These are phyloP conservation scores for Achatina immaculata DNA, from an alignment of 1,140 invertebrate species.

Conservation along the genomic window DNA sequence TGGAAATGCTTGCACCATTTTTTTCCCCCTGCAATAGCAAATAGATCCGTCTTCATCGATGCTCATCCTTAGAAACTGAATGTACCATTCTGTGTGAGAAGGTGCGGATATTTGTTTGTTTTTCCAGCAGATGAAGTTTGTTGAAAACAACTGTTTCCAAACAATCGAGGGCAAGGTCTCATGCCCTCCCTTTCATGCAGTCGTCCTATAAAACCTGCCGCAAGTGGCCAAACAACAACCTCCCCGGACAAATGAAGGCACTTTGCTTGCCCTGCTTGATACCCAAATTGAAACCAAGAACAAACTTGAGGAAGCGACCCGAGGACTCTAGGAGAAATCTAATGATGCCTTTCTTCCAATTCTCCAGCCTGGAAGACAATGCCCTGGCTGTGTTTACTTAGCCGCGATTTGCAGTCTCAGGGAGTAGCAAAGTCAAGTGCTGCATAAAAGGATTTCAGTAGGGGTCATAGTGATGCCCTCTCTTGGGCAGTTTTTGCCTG, in stretches of 20 bases:
- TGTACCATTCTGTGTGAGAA: too few species aligned
- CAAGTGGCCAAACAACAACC: too few species aligned
- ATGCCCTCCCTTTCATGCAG: too few species aligned
- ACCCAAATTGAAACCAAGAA: constrained; percentile 17
- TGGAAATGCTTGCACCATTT: too few species aligned
- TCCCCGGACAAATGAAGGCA: background rate
- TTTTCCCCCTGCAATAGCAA: too few species aligned
- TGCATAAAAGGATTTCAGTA: background rate
- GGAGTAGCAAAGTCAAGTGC: background rate
- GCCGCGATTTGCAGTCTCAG: background rate
- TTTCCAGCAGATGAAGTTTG: too few species aligned
- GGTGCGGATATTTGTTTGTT: too few species aligned
- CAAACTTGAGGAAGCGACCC: background rate
- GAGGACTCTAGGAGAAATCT: background rate
- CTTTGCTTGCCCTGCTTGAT: background rate
- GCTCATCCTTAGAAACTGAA: too few species aligned
- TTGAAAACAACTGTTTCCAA: too few species aligned
- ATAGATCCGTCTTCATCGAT: too few species aligned
- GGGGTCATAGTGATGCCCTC: background rate
- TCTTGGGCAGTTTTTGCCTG: constrained; percentile 1
- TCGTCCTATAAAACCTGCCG: background rate
- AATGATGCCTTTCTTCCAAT: background rate
- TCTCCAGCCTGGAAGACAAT: background rate
- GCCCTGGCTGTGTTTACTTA: background rate
- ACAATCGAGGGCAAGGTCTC: too few species aligned